Base-by-base conservation (phyloP, 1,140 invertebrate genomes). In the Rhizoglyphus robini region DNA sequence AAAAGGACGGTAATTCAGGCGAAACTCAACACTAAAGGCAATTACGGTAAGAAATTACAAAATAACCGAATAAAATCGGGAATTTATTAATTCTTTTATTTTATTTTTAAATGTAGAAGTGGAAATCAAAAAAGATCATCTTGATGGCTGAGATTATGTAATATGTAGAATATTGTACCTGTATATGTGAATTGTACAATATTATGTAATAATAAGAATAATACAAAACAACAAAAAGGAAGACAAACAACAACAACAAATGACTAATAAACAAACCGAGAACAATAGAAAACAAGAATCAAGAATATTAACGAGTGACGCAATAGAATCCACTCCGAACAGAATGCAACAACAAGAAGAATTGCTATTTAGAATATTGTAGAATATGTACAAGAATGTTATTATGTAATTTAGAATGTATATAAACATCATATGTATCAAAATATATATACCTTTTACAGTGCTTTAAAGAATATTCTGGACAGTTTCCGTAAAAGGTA, bases 31-130 rank as follows among this genome's bases (percentile, higher is more conserved):
- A n/a, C n/a, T 20, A 61, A 29, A 29, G 61, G 61, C 25, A 63
- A 63, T 29, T 63, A 63, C 47, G 61, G 61, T 63, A 63, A 49
- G 4, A 34, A 34, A 3, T 63, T 23, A 20, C 11, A 27, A 51
- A 51, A 20, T 51, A 51, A 23, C 29, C 29, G 47, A 11, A n/a
- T 8, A 11, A n/a, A 41, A 8, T 11, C n/a, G 38, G 38, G 8
- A 41, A 41, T 54, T 54, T 8, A 8, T 23, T 23, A 20, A 8
- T 11, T 54, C 20, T 54, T 5, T 18, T 58, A 3, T 58, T 58
- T 32, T 34, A 20, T 32, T 32, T 5, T 34, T 8, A n/a, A 38
- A 29, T 59, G 20, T 15, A 60, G 58, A 60, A 23, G 58, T 32
- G 36, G 27, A 2, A 46, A 60, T 60, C 13, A 15, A 32, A 46